phyloP scores from a whole-genome alignment of 2,797 vertebrate genomes.

The Emys orbicularis region DNA sequence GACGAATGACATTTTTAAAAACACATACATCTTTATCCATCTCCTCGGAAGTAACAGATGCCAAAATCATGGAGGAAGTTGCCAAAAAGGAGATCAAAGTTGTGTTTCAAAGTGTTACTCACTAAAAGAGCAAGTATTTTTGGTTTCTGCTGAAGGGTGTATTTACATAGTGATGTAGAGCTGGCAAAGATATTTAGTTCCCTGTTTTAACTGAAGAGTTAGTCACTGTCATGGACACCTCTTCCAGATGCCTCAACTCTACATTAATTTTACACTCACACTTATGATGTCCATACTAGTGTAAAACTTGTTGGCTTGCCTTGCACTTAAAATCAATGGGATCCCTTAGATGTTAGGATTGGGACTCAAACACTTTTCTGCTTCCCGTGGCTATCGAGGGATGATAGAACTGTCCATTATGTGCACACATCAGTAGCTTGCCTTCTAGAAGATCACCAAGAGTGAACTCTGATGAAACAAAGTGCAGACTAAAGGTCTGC shows the following conservation, averaged over 20 bases:
- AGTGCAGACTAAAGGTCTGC: background rate
- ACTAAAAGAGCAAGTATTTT: slow-evolving; percentile 77
- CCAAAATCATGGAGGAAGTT: background rate
- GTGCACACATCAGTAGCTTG: background rate
- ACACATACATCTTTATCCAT: background rate
- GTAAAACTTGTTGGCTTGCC: background rate
- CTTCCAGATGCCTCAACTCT: background rate
- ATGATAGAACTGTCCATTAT: background rate
- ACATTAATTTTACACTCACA: background rate
- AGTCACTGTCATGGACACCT: slow-evolving; percentile 26
- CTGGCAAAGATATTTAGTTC: slow-evolving; percentile 56
- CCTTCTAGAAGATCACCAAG: background rate
- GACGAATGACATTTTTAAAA: background rate
- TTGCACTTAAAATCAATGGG: background rate
- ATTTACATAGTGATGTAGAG: slow-evolving; percentile 71
- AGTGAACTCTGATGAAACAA: background rate
- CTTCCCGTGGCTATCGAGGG: background rate
- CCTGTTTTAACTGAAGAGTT: slow-evolving; percentile 28
- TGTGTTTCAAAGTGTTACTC: slow-evolving; percentile 58
- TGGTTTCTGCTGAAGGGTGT: slow-evolving; percentile 66
- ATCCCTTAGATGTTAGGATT: background rate
- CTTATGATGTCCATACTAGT: background rate
- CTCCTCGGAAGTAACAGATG: background rate
- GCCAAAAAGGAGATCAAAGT: slow-evolving; percentile 21
- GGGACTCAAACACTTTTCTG: background rate